These are phyloP conservation scores for Platycheirus rosarum DNA, from an alignment of 2,888 invertebrate genomes.

Conservation along the genomic window DNA sequence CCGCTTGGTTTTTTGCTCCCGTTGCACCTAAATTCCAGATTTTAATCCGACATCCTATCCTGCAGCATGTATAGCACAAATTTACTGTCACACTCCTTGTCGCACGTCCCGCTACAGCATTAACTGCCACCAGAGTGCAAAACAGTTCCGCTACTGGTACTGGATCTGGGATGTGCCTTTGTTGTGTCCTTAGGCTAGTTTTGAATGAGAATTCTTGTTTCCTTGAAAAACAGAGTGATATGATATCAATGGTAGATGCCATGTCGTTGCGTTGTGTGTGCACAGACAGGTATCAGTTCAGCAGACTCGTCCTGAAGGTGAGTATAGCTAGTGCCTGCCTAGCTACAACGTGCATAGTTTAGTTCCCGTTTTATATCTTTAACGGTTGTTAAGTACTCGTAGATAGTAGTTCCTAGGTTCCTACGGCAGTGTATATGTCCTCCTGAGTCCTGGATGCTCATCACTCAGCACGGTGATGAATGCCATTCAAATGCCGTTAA, in stretches of 20 bases:
- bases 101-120: constrained; percentile 53
- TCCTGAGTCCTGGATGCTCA: constrained; percentile 50
- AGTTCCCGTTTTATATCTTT: constrained; percentile 69
- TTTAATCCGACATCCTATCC: constrained; percentile 70
- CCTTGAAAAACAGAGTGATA: constrained; percentile 72
- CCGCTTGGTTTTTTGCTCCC: constrained; percentile 55
- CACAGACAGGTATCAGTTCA: constrained; percentile 47
- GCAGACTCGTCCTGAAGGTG: constrained; percentile 16
- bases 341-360: constrained; percentile 59
- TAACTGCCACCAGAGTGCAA: constrained; percentile 50
- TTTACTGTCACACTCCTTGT: constrained; percentile 62
- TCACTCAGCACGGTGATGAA: constrained; percentile 71
- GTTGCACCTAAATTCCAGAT: constrained; percentile 70
- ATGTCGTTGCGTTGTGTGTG: constrained; percentile 53
- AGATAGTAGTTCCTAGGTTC: constrained; percentile 41
- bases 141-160: constrained; percentile 62
- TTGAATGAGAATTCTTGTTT: constrained; percentile 73
- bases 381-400: constrained; percentile 68
- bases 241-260: constrained; percentile 72
- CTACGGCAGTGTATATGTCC: constrained; percentile 6
- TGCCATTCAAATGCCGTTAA: constrained; percentile 70
- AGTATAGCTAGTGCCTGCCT: no score
- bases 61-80: constrained; percentile 67
- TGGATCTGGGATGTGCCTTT: constrained; percentile 67
- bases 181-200: constrained; percentile 72